Base-by-base conservation (phyloP, 2,888 invertebrate species). In the Dynastes tityus region DNA sequence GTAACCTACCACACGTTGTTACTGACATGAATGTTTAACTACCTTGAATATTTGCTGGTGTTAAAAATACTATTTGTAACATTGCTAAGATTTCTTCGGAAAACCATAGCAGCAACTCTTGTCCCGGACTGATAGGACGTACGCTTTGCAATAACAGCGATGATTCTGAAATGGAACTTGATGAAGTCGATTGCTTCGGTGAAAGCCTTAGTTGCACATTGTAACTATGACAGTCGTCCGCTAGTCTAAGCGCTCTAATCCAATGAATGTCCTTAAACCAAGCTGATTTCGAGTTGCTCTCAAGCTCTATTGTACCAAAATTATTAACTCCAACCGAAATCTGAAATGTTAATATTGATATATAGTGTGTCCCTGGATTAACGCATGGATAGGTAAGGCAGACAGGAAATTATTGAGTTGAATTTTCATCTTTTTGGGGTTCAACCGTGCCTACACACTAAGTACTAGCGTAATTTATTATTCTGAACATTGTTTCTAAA, bases 41-140 rank as follows among this genome's bases (percentile, higher is more conserved):
- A 45, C 96, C 96, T 92, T 93, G 92, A 81, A 97, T 96, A 86
- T 97, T 95, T 3, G 90, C 89, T 0, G 95, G 95, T 16, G 94
- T 92, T 11, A 96, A 89, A 87, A 95, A 95, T 0, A 96, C 97
- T 87, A 98, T 94, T 78, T 92, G 92, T 84, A 95, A 89, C 74
- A 93, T 90, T 0, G 94, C 92, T 13, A 95, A 90, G 79, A 95
- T 90, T 80, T 93, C 93, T 82, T 95, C 94, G 6, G 94, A 93
- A 87, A 96, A 96, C 97, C 98, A 98, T 83, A 96, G 91, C 45
- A 92, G 89, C 68, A 97, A 89, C 83, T 95, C 94, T 79, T 94
- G 93, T 51, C 94, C 94, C 1, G 90, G 89, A 65, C 90, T 89
- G 49, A 93, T 89, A 0, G 88, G 88, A 80, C 89, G 88, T 8